Evolutionary conservation across 2,888 invertebrate species (phyloP), one percentile per base, ranked within the genome.

Genomic region (Onthophagus sagittarius): DNA sequence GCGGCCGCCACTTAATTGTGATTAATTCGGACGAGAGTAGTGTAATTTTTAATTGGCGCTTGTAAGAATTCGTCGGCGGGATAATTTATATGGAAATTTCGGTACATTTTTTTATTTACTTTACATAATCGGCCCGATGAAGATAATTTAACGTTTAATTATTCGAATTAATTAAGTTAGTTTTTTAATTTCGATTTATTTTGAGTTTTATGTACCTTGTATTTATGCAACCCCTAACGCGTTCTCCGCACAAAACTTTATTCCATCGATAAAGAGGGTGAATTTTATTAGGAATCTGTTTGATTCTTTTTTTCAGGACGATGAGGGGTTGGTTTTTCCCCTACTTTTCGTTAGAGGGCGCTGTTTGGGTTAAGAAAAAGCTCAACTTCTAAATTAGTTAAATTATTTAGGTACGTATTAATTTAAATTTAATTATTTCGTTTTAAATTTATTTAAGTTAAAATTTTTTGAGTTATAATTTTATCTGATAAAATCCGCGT

Each of bases 341-440:
- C 67, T 67, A 31, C 67, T 32, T 23, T 23, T 15, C n/a, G 9
- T 31, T 67, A 67, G 67, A 67, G 23, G 67, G 67, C 67, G 67
- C 67, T 15, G 31, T 23, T 53, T 53, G 6, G 1, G 11, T 7
- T 33, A 9, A 4, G 2, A 53, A 53, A 53, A 53, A 53, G 39
- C 9, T 7, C 7, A 53, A 53, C 1, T 4, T 53, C 1, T 53
- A 11, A 53, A 9, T 53, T 9, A 4, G 5, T 9, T 53, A 9
- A 5, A 33, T 33, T 33, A 5, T 33, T 33, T 53, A 1, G 11
- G 39, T 53, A 7, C 6, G 11, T 53, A 53, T 53, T 53, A 4
- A 53, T 53, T 1, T 53, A 11, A 2, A 23, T 23, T 23, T 23
- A n/a, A n/a, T n/a, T 23, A 2, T 23, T 23, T 23, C 1, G 3